A percentile compares a stretch with the other conserved stretches of the same genome.
Evolutionary conservation across 2,888 invertebrate genomes (phyloP).

Genomic region (Aricia artaxerxes): DNA sequence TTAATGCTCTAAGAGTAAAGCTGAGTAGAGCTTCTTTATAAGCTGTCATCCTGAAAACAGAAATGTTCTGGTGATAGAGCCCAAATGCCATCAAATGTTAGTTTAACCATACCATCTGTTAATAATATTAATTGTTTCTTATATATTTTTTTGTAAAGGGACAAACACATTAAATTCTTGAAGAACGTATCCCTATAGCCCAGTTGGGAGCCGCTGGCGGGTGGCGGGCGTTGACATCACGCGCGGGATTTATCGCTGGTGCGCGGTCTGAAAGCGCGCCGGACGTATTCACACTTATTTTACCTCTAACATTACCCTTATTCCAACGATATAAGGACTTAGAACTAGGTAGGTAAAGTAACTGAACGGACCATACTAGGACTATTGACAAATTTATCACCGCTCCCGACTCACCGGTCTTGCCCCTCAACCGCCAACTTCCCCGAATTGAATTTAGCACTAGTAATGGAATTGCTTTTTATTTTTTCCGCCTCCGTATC

Average conservation of each 20-base stretch:
- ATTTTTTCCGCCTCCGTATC: constrained; percentile 16
- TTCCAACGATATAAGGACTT: neutral
- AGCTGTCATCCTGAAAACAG: too few relatives aligned
- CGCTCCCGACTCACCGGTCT: constrained; percentile 30
- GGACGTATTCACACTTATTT: constrained; percentile 16
- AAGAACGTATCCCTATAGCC: constrained; percentile 37
- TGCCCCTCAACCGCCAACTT: constrained; percentile 7
- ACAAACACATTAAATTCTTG: constrained; percentile 1
- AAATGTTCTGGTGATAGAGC: neutral
- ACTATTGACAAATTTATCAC: constrained; percentile 46
- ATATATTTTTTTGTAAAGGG: neutral
- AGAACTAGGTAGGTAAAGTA: constrained; percentile 4
- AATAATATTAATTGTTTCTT: neutral
- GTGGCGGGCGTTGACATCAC: constrained; percentile 45
- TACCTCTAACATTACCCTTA: neutral
- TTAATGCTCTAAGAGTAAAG: too few relatives aligned
- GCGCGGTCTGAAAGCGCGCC: constrained; percentile 30
- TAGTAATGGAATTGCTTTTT: constrained; percentile 30
- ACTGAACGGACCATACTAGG: constrained; percentile 37
- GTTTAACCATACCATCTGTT: neutral
- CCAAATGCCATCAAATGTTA: neutral
- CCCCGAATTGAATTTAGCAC: constrained; percentile 24
- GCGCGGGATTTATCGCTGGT: constrained; percentile 40
- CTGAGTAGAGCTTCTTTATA: too few relatives aligned
- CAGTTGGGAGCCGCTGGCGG: constrained; percentile 42